Evolutionary conservation across 2,113 vertebrate genomes (phyloP).

Genomic region (Centropus bengalensis): DNA sequence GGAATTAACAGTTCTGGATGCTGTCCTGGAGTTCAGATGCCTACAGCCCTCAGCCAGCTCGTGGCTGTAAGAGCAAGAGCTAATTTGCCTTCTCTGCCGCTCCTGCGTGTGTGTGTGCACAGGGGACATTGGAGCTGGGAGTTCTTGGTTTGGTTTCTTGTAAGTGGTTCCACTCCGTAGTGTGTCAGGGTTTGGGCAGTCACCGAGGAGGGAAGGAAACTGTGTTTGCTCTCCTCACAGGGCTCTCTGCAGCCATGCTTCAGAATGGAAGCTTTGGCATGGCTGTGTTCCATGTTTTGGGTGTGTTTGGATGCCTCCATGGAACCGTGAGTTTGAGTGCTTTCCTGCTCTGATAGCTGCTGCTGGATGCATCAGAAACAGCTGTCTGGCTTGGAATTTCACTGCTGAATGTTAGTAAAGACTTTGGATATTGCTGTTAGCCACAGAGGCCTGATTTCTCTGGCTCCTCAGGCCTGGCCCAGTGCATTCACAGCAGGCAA

Average conservation of each 20-base stretch:
- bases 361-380: not conserved
- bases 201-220: not conserved
- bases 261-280: not conserved
- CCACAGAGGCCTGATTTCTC: not conserved
- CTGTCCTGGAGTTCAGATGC: not conserved
- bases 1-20: not conserved
- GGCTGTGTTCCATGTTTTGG: not conserved
- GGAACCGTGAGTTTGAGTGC: not conserved
- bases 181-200: not conserved
- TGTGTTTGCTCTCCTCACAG: not conserved
- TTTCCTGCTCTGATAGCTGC: not conserved
- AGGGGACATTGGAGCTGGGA: not conserved
- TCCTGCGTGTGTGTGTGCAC: not conserved
- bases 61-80: not conserved
- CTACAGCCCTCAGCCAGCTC: not conserved
- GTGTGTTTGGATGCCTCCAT: not conserved
- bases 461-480: not conserved
- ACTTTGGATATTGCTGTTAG: not conserved
- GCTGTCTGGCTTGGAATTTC: not conserved
- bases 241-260: rapidly evolving
- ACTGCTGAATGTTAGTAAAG: not conserved
- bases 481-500: not conserved
- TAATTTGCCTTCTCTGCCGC: not conserved
- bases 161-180: not conserved
- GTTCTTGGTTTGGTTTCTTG: not conserved